Conservation (phyloP, 2,113 vertebrate genomes). For the Euleptes europaea region DNA sequence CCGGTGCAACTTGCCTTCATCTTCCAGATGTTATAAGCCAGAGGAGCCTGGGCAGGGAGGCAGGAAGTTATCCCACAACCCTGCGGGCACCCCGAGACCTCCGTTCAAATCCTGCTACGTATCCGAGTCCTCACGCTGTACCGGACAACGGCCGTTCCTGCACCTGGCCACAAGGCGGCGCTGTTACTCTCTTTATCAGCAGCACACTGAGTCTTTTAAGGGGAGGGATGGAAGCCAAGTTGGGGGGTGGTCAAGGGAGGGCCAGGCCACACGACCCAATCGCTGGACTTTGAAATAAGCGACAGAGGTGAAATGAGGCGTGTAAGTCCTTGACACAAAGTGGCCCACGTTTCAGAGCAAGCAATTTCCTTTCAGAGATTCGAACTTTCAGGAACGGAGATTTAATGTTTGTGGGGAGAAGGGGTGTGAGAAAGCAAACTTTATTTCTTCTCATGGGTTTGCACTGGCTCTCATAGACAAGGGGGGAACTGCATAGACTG, state of each 20-base stretch:
- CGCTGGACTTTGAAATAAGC: neutral
- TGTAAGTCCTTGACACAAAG: neutral
- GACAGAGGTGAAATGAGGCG: neutral
- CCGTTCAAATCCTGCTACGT: neutral
- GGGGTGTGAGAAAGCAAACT: too few species aligned
- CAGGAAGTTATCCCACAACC: neutral
- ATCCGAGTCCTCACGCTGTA: neutral
- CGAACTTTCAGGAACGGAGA: too few species aligned
- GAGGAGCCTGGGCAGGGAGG: neutral
- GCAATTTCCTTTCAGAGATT: too few species aligned
- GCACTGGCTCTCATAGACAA: too few species aligned
- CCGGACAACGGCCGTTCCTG: neutral
- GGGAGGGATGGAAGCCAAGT: neutral
- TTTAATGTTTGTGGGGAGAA: too few species aligned
- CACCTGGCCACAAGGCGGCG: slow-evolving; percentile 28
- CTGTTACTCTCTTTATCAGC: slow-evolving; percentile 19
- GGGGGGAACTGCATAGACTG: too few species aligned
- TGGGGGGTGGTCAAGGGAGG: neutral
- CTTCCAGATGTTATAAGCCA: neutral
- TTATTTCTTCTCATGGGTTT: too few species aligned
- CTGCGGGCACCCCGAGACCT: neutral
- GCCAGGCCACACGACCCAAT: too few species aligned
- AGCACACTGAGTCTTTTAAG: neutral
- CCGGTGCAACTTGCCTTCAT: too few species aligned
- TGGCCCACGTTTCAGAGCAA: too few species aligned